phyloP scores from a whole-genome alignment of 2,113 vertebrate genomes.

The Bubo blakistoni region DNA sequence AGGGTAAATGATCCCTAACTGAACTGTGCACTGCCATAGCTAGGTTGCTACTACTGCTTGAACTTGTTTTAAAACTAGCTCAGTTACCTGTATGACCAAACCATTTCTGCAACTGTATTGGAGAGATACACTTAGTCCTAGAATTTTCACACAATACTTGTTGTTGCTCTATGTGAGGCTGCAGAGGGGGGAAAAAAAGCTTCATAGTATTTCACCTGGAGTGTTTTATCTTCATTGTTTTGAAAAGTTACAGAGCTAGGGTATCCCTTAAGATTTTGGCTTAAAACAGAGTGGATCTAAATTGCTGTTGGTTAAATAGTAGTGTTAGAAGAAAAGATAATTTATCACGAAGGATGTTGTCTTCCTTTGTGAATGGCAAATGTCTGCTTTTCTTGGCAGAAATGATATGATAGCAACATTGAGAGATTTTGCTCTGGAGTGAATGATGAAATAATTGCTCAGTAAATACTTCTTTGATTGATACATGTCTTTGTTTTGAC shows the following conservation, averaged over 20 bases:
- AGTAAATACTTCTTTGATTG: not conserved
- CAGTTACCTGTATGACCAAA: not conserved
- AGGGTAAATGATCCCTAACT: not conserved
- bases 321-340: not conserved
- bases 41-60: not conserved
- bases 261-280: not conserved
- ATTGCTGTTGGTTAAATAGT: not conserved
- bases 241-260: not conserved
- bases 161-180: not conserved
- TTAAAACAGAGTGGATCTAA: not conserved
- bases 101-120: not conserved
- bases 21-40: not conserved
- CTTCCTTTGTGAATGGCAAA: not conserved
- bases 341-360: not conserved
- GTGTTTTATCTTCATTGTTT: not conserved
- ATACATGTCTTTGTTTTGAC: not conserved
- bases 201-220: not conserved
- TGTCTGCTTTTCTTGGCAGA: not conserved
- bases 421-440: not conserved
- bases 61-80: not conserved
- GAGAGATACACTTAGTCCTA: not conserved
- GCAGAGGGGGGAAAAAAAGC: accelerated
- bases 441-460: not conserved
- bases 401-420: not conserved
- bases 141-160: not conserved